Base-by-base conservation (phyloP, 1,140 invertebrate genomes). In the Aphelinus atriplicis region DNA sequence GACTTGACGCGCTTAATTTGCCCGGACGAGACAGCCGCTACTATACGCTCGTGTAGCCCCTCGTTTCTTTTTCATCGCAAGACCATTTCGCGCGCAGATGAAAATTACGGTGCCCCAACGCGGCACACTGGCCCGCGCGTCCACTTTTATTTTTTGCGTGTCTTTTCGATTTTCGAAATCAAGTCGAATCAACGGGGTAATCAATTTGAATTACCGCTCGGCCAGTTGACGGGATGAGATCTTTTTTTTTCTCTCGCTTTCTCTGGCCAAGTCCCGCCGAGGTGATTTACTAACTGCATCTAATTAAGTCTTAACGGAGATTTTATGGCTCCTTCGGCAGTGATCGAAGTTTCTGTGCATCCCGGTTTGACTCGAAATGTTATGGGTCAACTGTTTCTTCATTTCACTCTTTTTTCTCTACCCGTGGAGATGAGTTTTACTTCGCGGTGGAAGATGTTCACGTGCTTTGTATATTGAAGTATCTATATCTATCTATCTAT, bases 1-100 rank as follows among this genome's bases (percentile, higher is more conserved):
- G 58, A 73, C 65, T 73, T 73, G 71, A 58, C 71, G 71, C 63
- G 50, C 63, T 73, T 65, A 73, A 73, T 73, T 73, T 73, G 71
- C 62, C 60, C 43, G 9, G 45, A 63, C 9, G 61, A 57, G 70
- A 6, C 58, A 7, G 51, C 9, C 51, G 51, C 51, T 53, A 9
- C 51, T 6, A 4, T 4, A 6, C 51, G n/a, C n/a, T n/a, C 47
- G 2, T 48, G 43, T 26, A 58, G 5, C n/a, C 57, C 51, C 63
- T 53, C 2, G 3, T 48, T 58, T 58, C 9, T 45, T n/a, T 45
- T 66, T 26, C n/a, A 1, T n/a, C 26, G 57, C 26, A 4, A 26
- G 57, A 26, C 57, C 7, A 7, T 43, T 43, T 61, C 46, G 45
- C 10, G 56, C 47, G 57, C 60, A 47, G 53, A 64, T 4, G 51